Conservation (phyloP, 2,888 invertebrate genomes). For the Agriopis leucophaearia region DNA sequence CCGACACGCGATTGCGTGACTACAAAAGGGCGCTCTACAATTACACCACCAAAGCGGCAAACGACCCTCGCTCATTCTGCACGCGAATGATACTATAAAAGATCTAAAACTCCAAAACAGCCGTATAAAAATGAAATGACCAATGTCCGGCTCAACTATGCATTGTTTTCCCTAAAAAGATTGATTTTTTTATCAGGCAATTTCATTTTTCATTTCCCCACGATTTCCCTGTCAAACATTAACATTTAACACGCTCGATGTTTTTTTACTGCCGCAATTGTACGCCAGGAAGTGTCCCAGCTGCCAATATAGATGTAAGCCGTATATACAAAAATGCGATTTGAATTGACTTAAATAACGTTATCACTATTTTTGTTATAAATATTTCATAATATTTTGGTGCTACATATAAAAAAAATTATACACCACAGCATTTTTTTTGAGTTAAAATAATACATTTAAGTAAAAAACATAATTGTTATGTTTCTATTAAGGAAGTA, state of each 20-base stretch:
- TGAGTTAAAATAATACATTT: not conserved
- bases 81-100: constrained; percentile 72
- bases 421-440: not conserved
- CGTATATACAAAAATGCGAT: not conserved
- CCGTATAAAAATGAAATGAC: constrained; percentile 58
- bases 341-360: not conserved
- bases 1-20: constrained; percentile 78
- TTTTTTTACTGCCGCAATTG: constrained; percentile 46
- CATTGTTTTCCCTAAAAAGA: constrained; percentile 49
- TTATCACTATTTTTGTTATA: not conserved
- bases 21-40: constrained; percentile 70
- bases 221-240: constrained; percentile 47
- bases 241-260: constrained; percentile 49
- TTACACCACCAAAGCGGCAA: constrained; percentile 61
- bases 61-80: constrained; percentile 71
- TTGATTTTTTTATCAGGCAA: constrained; percentile 55
- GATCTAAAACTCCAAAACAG: constrained; percentile 59
- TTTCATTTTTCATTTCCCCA: constrained; percentile 50
- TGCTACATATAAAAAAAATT: not conserved
- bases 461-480: constrained; percentile 3
- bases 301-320: constrained; percentile 7
- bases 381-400: not conserved
- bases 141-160: constrained; percentile 49
- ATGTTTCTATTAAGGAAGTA: constrained; percentile 23
- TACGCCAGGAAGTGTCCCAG: constrained; percentile 33